Percentiles rank a stretch among this genome's conserved stretches.
Conservation (phyloP, 2,888 invertebrate genomes). For the Orthosia cruda region DNA sequence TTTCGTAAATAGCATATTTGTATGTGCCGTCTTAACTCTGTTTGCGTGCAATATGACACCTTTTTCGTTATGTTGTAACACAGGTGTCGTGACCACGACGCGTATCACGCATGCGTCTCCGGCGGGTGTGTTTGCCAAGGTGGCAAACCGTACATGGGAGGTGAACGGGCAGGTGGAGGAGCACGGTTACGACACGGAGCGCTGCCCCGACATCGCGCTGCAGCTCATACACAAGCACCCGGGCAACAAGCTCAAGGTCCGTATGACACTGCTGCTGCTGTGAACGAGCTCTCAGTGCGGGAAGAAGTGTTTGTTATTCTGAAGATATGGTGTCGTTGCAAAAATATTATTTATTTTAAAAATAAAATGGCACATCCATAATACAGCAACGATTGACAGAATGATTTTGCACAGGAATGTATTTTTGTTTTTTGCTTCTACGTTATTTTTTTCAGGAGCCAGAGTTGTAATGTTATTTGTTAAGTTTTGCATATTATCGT, state of each 20-base stretch:
- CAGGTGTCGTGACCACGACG: constrained; percentile 94
- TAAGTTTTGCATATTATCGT: no score
- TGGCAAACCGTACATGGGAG: constrained; percentile 94
- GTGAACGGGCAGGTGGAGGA: constrained; percentile 90
- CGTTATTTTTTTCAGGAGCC: no score
- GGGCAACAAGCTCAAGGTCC: constrained; percentile 93
- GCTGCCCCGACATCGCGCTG: constrained; percentile 94
- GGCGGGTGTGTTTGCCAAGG: constrained; percentile 93
- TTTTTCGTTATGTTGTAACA: constrained; percentile 3
- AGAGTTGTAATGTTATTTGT: no score
- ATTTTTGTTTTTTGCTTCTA: no score
- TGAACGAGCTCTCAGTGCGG: no score
- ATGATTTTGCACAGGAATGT: no score
- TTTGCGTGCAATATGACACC: neutral
- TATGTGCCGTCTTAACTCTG: neutral
- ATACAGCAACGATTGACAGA: no score
- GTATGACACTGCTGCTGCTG: neutral
- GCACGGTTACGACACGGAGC: constrained; percentile 83
- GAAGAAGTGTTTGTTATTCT: neutral
- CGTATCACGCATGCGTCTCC: constrained; percentile 96
- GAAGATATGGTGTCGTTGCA: neutral
- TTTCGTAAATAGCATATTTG: neutral
- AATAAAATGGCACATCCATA: neutral
- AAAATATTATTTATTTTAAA: neutral
- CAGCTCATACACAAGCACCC: constrained; percentile 93